These are phyloP conservation scores for Calcarius ornatus DNA, from an alignment of 2,113 vertebrate species.

Conservation along the genomic window DNA sequence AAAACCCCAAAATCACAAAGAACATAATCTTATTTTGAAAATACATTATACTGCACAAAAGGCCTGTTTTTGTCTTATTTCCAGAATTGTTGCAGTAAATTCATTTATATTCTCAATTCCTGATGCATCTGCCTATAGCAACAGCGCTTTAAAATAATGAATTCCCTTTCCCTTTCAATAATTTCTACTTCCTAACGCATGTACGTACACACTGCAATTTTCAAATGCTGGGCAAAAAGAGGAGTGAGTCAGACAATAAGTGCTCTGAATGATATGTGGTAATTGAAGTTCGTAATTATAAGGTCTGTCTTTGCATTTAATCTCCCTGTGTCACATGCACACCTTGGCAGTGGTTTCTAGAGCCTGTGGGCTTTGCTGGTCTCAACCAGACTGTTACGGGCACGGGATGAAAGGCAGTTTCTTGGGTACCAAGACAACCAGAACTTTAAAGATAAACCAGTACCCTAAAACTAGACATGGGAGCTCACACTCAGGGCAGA, in stretches of 20 bases:
- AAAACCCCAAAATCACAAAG: neutral
- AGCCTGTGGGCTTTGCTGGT: neutral
- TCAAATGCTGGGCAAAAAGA: neutral
- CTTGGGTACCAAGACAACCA: neutral
- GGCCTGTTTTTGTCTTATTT: neutral
- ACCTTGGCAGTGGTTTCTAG: neutral
- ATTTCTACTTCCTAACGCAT: neutral
- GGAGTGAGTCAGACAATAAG: neutral
- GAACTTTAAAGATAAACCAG: neutral
- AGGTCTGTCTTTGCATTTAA: neutral
- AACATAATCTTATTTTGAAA: neutral
- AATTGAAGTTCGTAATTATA: constrained; percentile 26
- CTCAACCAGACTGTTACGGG: neutral
- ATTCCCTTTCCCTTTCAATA: neutral
- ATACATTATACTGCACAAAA: neutral
- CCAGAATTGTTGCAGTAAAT: neutral
- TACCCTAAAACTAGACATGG: neutral
- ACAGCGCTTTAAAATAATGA: neutral
- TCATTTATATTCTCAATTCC: neutral
- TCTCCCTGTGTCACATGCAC: constrained; percentile 9
- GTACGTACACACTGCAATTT: neutral
- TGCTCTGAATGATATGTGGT: neutral
- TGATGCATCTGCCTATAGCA: neutral
- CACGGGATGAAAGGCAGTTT: neutral
- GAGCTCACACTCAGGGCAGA: neutral